Conservation (phyloP, 2,888 invertebrate genomes). For the Belgica antarctica region DNA sequence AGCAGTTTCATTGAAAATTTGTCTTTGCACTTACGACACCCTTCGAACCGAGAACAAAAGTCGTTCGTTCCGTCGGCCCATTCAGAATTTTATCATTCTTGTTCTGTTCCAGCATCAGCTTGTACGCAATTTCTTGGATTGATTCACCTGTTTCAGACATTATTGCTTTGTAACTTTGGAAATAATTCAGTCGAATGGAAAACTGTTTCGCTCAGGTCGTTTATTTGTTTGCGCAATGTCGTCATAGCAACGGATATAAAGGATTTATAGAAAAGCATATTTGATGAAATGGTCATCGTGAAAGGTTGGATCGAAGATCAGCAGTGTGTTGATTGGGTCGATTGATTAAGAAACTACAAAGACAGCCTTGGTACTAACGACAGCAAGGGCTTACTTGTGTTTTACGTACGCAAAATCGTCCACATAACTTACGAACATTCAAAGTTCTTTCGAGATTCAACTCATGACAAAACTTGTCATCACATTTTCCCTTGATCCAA, state of each 20-base stretch:
- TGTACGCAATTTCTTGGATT: conserved; percentile 60
- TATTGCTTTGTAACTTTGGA: background rate
- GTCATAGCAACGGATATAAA: background rate
- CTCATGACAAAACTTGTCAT: too few relatives aligned
- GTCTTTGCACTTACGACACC: conserved; percentile 59
- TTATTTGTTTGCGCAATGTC: conserved; percentile 1
- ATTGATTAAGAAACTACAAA: too few relatives aligned
- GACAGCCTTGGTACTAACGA: too few relatives aligned
- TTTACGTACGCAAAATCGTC: too few relatives aligned
- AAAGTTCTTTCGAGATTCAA: too few relatives aligned
- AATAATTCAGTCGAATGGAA: background rate
- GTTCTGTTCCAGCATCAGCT: conserved; percentile 56
- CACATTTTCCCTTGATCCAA: too few relatives aligned
- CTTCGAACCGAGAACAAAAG: conserved; percentile 67
- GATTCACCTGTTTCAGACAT: conserved; percentile 47
- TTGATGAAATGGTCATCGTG: too few relatives aligned
- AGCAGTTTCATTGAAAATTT: conserved; percentile 1
- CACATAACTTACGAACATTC: too few relatives aligned
- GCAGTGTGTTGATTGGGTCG: too few relatives aligned
- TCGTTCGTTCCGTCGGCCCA: conserved; percentile 57
- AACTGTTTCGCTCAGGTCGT: background rate
- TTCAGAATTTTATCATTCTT: conserved; percentile 50
- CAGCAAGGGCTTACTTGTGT: too few relatives aligned
- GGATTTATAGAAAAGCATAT: too few relatives aligned
- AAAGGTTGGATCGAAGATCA: too few relatives aligned